Base-by-base conservation (phyloP, 2,888 invertebrate species). In the Chaitophorus viminalis region DNA sequence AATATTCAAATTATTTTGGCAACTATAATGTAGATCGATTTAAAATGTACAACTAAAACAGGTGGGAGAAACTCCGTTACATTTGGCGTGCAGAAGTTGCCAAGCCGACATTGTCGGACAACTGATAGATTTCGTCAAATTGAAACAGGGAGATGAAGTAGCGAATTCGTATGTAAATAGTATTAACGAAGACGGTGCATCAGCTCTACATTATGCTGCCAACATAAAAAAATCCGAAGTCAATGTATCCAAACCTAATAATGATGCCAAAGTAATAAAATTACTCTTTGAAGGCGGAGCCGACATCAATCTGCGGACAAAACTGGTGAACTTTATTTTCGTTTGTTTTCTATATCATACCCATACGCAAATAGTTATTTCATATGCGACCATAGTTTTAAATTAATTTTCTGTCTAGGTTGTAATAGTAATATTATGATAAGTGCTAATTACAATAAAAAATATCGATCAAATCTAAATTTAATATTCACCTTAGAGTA, bases 1-100 rank as follows among this genome's bases (percentile, higher is more conserved):
- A n/a, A n/a, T n/a, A n/a, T n/a, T n/a, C n/a, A n/a, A n/a, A n/a
- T n/a, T n/a, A n/a, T n/a, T n/a, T n/a, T n/a, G n/a, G n/a, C n/a
- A n/a, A n/a, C n/a, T n/a, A n/a, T n/a, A n/a, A 1, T 46, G 21
- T 88, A 14, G 33, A 65, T 46, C 60, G 18, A 68, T 36, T 89
- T 83, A 17, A 46, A 76, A 39, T 60, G 18, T 25, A 60, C 25
- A 60, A 60, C 60, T 85, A 88, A 90, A 91, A 14, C 91, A 98
- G 98, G 94, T 93, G 90, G 98, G 99, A 3, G 99, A 99, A 93
- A 99, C 98, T 0, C 96, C 99, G 0, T 93, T 99, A 29, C 99
- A 99, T 91, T 94, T 99, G 91, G 98, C 99, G 5, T 97, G 98
- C 90, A 93, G 96, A 89, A 95, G 95, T 89, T 96, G 96, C 91